Evolutionary conservation across 2,888 invertebrate genomes (phyloP).

Genomic region (Trissolcus japonicus): DNA sequence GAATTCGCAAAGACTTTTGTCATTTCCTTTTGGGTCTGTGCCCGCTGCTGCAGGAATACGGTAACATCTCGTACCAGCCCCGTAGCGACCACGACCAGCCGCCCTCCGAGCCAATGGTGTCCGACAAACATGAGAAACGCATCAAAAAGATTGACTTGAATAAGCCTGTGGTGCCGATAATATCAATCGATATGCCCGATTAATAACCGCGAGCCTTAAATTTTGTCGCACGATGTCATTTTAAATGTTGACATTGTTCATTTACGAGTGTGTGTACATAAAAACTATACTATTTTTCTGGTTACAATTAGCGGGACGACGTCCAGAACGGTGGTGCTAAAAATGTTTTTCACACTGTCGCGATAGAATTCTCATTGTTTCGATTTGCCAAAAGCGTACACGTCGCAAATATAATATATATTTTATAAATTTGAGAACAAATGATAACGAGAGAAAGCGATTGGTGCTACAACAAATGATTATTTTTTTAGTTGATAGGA

Average conservation of each 20-base stretch:
- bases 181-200: conserved; percentile 94
- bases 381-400: too few relatives aligned
- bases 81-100: conserved; percentile 76
- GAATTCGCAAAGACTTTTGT: conserved; percentile 97
- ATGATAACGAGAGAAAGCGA: too few relatives aligned
- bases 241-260: background rate
- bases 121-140: conserved; percentile 81
- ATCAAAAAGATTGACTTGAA: conserved; percentile 86
- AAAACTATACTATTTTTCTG: too few relatives aligned
- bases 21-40: conserved; percentile 96
- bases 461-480: too few relatives aligned
- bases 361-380: too few relatives aligned
- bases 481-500: too few relatives aligned
- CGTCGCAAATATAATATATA: too few relatives aligned
- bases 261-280: background rate
- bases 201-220: conserved; percentile 76
- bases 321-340: background rate
- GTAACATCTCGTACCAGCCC: conserved; percentile 95
- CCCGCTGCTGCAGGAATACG: conserved; percentile 97
- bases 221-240: background rate
- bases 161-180: conserved; percentile 92
- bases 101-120: conserved; percentile 76
- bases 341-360: too few relatives aligned
- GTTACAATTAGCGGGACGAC: too few relatives aligned
- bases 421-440: too few relatives aligned